These are phyloP conservation scores for Epinephelus fuscoguttatus DNA, from an alignment of 2,113 vertebrate genomes.

Conservation along the genomic window DNA sequence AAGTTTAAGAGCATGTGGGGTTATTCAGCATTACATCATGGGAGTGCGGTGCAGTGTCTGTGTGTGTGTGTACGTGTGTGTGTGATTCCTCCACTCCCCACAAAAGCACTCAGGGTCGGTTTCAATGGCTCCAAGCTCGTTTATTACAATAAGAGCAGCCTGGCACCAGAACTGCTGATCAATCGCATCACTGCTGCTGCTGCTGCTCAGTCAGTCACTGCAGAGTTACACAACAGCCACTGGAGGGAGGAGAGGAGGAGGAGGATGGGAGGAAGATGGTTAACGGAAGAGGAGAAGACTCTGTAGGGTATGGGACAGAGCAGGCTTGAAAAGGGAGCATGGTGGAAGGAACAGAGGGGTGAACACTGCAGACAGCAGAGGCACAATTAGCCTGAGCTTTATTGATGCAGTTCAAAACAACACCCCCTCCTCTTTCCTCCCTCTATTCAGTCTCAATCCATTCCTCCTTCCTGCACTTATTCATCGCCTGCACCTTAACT, in stretches of 20 bases:
- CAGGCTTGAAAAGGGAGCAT: neutral
- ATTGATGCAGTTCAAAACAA: constrained; percentile 46
- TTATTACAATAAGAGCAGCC: constrained; percentile 68
- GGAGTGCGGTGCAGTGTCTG: constrained; percentile 44
- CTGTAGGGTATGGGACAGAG: neutral
- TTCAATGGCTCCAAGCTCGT: constrained; percentile 61
- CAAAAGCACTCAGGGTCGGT: constrained; percentile 62
- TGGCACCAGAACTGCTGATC: constrained; percentile 80
- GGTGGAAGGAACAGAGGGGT: neutral
- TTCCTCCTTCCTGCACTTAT: constrained; percentile 49
- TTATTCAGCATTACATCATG: constrained; percentile 63
- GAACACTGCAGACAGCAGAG: constrained; percentile 32
- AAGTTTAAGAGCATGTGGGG: constrained; percentile 31
- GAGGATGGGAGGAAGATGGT: constrained; percentile 13
- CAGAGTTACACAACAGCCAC: constrained; percentile 66
- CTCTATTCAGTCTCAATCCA: constrained; percentile 29
- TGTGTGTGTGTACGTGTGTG: constrained; percentile 21
- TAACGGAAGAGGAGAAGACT: neutral
- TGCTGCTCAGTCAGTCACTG: constrained; percentile 66
- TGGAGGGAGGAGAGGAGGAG: constrained; percentile 17
- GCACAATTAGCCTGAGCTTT: constrained; percentile 50
- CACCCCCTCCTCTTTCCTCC: neutral
- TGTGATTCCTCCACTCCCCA: constrained; percentile 11
- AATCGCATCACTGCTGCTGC: constrained; percentile 40
- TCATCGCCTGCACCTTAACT: constrained; percentile 42